Percentiles rank a stretch among this genome's conserved stretches.
Conservation (phyloP, 37 sponge, comb jelly and placozoan genomes). For the Tethya wilhelma region DNA sequence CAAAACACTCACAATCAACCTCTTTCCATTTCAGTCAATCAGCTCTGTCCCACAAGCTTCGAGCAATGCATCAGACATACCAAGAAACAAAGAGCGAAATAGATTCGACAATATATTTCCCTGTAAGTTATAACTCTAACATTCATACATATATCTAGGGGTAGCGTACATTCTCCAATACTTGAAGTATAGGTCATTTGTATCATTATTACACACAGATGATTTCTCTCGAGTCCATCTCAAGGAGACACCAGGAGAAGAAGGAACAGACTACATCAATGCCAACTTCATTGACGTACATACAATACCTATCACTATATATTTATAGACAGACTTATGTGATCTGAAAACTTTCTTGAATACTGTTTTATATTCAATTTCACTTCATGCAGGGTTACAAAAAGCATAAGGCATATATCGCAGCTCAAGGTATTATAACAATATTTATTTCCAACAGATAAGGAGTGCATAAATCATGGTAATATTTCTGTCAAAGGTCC, state of each 20-base stretch:
- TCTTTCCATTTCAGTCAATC: constrained; percentile 57
- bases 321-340: too few relatives aligned
- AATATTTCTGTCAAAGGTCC: too few relatives aligned
- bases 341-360: too few relatives aligned
- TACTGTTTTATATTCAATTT: too few relatives aligned
- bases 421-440: constrained; percentile 81
- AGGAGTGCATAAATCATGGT: too few relatives aligned
- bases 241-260: constrained; percentile 18
- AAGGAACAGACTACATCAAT: constrained; percentile 75
- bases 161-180: too few relatives aligned
- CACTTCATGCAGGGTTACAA: constrained; percentile 67
- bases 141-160: too few relatives aligned
- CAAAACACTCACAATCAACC: too few relatives aligned
- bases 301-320: background rate
- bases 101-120: constrained; percentile 81
- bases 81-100: constrained; percentile 48
- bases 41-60: constrained; percentile 23
- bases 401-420: constrained; percentile 56
- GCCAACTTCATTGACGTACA: constrained; percentile 63
- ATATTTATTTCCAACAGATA: too few relatives aligned
- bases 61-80: constrained; percentile 19
- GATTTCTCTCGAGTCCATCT: constrained; percentile 60
- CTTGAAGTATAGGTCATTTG: too few relatives aligned
- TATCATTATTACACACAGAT: too few relatives aligned
- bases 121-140: constrained; percentile 49